Base-by-base conservation (phyloP, 2,797 vertebrate species). In the Labeo calbasu region DNA sequence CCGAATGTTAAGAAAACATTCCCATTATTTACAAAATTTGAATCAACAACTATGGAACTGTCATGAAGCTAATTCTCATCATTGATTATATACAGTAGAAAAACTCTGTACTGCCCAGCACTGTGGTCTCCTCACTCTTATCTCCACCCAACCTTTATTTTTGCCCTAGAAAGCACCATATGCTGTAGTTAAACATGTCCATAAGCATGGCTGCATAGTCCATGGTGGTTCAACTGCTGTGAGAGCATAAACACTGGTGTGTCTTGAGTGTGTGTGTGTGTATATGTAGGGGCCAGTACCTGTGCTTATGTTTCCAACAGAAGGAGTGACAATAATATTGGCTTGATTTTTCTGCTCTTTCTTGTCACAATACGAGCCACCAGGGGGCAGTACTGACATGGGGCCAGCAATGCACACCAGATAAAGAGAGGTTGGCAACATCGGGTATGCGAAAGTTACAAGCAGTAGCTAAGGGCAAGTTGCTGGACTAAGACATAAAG, bases 381-480 rank as follows among this genome's bases (percentile, higher is more conserved):
- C 63, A 83, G 86, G 79, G 88, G 85, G 86, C 83, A 88, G 83
- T 43, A 83, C 84, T 89, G 48, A 61, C 61, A 76, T 53, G 55
- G 32, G 32, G 48, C 66, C 17, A 25, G 53, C 63, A 69, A 46
- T 69, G 9, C 86, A 88, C 86, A 89, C 88, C 75, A 55, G 72
- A 59, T 68, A 40, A 73, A 76, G 61, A 51, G 50, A 79, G 55
- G 40, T 53, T 32, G 11, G 57, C 63, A 68, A 73, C 25, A 50
- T 28, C 2, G 59, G 36, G 61, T 32, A 88, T 90, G 92, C 91
- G 78, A 89, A 92, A 92, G 89, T 90, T 90, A 94, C 91, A 92
- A 94, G 92, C 91, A 89, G 91, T 93, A 89, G 91, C 61, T 59
- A 28, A 36, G 89, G 91, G 51, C 50, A 46, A 55, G 40, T 70